Percentiles rank a stretch among this genome's conserved stretches.
phyloP scores from a whole-genome alignment of 1,140 invertebrate genomes.

The Batillaria attramentaria region DNA sequence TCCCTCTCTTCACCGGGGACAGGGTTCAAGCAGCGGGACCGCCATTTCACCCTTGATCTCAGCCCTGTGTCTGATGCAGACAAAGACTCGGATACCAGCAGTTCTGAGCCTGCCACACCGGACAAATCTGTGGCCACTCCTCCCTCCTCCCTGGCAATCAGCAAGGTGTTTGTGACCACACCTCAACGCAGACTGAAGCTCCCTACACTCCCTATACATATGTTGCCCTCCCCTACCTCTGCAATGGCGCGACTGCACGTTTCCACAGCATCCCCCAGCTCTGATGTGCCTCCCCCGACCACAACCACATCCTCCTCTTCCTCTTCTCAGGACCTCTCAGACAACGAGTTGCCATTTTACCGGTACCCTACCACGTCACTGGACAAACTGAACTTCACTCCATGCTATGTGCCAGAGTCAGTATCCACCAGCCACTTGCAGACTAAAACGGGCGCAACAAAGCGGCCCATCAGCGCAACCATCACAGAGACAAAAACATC shows the following conservation, averaged over 20 bases:
- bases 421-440: slow-evolving; percentile 11
- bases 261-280: slow-evolving; percentile 48
- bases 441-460: slow-evolving; percentile 17
- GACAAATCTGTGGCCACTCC: background rate
- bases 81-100: slow-evolving; percentile 25
- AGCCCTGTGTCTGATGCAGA: slow-evolving; percentile 28
- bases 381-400: slow-evolving; percentile 68
- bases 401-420: slow-evolving; percentile 52
- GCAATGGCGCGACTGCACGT: slow-evolving; percentile 45
- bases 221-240: slow-evolving; percentile 47
- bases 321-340: slow-evolving; percentile 24
- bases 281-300: slow-evolving; percentile 18
- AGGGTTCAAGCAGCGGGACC: slow-evolving; percentile 26
- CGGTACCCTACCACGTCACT: slow-evolving; percentile 66
- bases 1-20: no score
- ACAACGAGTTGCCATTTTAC: slow-evolving; percentile 23
- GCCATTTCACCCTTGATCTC: slow-evolving; percentile 28
- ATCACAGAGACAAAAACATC: slow-evolving; percentile 36
- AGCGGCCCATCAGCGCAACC: slow-evolving; percentile 23
- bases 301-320: background rate
- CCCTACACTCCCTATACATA: slow-evolving; percentile 19
- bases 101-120: slow-evolving; percentile 21
- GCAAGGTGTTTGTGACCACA: background rate
- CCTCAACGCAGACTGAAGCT: background rate
- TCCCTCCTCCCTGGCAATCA: background rate